Evolutionary conservation across 2,888 invertebrate species (phyloP).

Genomic region (Apotomis capreana): DNA sequence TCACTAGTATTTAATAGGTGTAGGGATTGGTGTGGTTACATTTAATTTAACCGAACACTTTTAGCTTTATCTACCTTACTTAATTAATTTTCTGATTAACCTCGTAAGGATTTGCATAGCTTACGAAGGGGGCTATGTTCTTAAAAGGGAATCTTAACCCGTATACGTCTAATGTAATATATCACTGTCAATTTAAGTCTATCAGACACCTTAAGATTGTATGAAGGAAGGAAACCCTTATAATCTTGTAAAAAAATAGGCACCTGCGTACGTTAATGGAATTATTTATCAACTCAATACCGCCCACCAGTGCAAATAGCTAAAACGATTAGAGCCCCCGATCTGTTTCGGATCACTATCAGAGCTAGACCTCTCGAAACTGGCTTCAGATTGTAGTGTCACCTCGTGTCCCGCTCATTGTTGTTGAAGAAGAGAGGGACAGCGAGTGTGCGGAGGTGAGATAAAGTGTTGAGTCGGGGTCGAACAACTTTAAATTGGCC

Average conservation of each 20-base stretch:
- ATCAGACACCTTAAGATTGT: too few relatives aligned
- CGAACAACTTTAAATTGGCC: constrained; percentile 35
- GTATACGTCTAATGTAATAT: too few relatives aligned
- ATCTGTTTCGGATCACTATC: constrained; percentile 10
- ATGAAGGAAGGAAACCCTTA: neutral
- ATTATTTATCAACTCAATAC: constrained; percentile 19
- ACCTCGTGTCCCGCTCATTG: constrained; percentile 11
- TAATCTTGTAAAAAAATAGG: neutral
- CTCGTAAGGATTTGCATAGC: too few relatives aligned
- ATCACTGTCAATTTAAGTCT: too few relatives aligned
- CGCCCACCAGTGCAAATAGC: constrained; percentile 37
- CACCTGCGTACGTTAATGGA: constrained; percentile 12
- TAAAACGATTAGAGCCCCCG: constrained; percentile 41
- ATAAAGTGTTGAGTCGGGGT: constrained; percentile 34
- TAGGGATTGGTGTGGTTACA: too few relatives aligned
- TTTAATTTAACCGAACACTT: too few relatives aligned
- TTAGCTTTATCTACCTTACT: too few relatives aligned
- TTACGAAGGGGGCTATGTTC: too few relatives aligned
- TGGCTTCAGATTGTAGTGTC: neutral
- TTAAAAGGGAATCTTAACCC: too few relatives aligned
- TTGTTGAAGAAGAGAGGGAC: constrained; percentile 14
- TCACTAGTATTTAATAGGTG: too few relatives aligned
- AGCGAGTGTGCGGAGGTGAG: neutral
- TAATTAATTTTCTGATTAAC: too few relatives aligned
- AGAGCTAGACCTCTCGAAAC: neutral